Evolutionary conservation across 2,113 vertebrate genomes (phyloP).

Genomic region (Pardalotus punctatus): DNA sequence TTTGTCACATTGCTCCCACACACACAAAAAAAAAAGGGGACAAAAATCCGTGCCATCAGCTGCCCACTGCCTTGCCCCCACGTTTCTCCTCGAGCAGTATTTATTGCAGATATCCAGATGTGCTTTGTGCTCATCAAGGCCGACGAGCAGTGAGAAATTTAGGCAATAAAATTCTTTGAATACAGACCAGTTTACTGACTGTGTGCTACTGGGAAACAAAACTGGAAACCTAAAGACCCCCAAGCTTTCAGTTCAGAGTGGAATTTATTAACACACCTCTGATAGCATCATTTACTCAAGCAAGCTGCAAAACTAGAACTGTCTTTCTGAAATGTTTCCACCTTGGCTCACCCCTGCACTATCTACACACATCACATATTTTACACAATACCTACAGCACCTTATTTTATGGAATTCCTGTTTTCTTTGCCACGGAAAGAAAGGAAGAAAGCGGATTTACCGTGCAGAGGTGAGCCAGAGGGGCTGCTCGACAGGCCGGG

Average conservation of each 20-base stretch:
- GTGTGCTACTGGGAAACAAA: background rate
- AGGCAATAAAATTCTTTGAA: background rate
- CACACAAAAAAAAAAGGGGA: background rate
- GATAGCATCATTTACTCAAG: background rate
- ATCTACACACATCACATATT: background rate
- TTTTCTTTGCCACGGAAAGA: background rate
- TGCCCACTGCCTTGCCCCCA: background rate
- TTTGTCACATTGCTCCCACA: background rate
- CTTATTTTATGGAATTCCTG: background rate
- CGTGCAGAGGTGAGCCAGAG: slow-evolving; percentile 92
- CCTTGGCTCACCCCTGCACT: background rate
- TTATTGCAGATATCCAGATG: background rate
- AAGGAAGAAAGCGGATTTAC: slow-evolving; percentile 70
- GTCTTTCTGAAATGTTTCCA: background rate
- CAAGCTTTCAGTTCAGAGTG: background rate
- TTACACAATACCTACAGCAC: background rate
- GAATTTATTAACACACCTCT: background rate
- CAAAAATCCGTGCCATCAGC: background rate
- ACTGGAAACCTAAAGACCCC: background rate
- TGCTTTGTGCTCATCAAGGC: background rate
- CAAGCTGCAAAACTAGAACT: background rate
- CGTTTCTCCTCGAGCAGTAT: background rate
- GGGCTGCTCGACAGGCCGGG: slow-evolving; percentile 94
- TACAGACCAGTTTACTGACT: background rate
- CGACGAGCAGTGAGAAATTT: background rate